These are phyloP conservation scores for Echinometra lucunter DNA, from an alignment of 53 echinoderm and acorn worm species.

Conservation along the genomic window DNA sequence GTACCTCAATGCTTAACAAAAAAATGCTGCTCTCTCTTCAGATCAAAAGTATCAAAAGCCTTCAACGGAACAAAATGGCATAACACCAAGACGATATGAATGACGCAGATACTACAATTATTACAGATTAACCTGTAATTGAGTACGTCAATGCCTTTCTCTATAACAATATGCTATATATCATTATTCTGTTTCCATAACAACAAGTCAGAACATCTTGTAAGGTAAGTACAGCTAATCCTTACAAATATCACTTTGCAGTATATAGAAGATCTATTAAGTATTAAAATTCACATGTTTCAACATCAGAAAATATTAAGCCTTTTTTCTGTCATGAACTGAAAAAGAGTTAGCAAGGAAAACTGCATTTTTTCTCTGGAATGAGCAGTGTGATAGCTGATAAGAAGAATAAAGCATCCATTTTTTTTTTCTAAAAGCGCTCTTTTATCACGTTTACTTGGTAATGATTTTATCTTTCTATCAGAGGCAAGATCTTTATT, in stretches of 20 bases:
- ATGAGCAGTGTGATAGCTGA: too few relatives aligned
- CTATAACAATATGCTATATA: background rate
- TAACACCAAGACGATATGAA: background rate
- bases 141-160: background rate
- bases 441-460: background rate
- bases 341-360: too few relatives aligned
- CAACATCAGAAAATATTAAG: background rate
- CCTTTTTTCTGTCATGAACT: too few relatives aligned
- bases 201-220: conserved; percentile 36
- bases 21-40: too few relatives aligned
- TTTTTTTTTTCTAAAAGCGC: background rate
- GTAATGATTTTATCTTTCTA: background rate
- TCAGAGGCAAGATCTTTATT: background rate
- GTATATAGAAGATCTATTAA: background rate
- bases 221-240: background rate
- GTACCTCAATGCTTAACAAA: too few relatives aligned
- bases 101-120: background rate
- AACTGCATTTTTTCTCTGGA: too few relatives aligned
- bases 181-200: conserved; percentile 16
- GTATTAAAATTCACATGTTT: background rate
- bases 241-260: conserved; percentile 41
- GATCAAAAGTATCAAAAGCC: background rate
- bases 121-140: background rate
- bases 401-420: background rate
- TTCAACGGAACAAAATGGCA: background rate